phyloP scores from a whole-genome alignment of 2,888 invertebrate genomes.

The Hydropsyche betteni region DNA sequence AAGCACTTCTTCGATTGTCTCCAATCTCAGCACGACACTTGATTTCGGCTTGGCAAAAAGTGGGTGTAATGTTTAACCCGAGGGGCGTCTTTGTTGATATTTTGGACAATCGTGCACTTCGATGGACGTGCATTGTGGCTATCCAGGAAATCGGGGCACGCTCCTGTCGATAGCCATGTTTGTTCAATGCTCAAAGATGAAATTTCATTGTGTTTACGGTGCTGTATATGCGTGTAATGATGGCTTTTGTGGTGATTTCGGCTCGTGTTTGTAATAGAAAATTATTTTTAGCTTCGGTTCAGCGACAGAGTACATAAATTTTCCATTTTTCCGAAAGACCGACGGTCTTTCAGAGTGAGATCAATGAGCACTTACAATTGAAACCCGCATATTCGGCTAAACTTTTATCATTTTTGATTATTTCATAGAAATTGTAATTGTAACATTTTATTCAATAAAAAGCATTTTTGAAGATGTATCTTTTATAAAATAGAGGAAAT shows the following conservation, averaged over 20 bases:
- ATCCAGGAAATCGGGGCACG: constrained; percentile 48
- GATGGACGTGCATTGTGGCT: constrained; percentile 7
- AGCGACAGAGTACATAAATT: constrained; percentile 47
- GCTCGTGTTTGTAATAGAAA: constrained; percentile 48
- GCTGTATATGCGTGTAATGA: constrained; percentile 49
- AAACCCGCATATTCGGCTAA: constrained; percentile 1
- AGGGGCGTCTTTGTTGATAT: constrained; percentile 22
- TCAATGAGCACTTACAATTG: background rate
- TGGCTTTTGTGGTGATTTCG: constrained; percentile 43
- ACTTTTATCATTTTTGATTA: no score
- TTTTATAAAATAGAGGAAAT: no score
- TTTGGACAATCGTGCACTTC: background rate
- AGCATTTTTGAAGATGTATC: no score
- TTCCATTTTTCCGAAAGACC: constrained; percentile 43
- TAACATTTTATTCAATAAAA: no score
- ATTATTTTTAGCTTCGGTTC: constrained; percentile 47
- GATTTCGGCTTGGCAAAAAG: constrained; percentile 47
- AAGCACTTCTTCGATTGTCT: constrained; percentile 46
- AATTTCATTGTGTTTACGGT: constrained; percentile 49
- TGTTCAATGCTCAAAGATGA: constrained; percentile 46
- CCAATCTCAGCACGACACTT: constrained; percentile 48
- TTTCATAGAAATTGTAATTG: no score
- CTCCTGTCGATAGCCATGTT: constrained; percentile 39
- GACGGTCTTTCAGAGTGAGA: background rate
- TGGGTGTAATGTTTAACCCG: constrained; percentile 52